Base-by-base conservation (phyloP, 2,113 vertebrate species). In the Mellivora capensis region DNA sequence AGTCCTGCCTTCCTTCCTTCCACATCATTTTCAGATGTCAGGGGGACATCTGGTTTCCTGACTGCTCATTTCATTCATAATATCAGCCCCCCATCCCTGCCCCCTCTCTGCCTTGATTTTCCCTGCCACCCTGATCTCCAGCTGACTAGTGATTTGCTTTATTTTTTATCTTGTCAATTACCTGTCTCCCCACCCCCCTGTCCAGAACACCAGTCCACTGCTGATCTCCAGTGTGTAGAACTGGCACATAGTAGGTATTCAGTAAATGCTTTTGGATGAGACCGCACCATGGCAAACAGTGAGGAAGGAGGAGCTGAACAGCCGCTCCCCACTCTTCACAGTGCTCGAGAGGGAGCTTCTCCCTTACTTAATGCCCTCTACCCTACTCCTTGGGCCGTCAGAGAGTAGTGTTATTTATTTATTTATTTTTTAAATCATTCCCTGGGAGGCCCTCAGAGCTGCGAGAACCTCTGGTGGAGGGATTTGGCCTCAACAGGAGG, bases 61-160 rank as follows among this genome's bases (percentile, higher is more conserved):
- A 21, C 67, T 42, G 27, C 39, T 52, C 2, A 0, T 21, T 54
- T 20, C 5, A 0, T 42, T n/a, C 34, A 17, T 3, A 77, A 4
- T 17, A 7, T 34, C 14, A 27, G 1, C 79, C 79, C 15, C 25
- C n/a, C 14, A n/a, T 1, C 3, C 23, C 47, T 29, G 14, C 14
- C 31, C 34, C 37, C 27, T 37, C 31, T 34, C 49, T 34, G 87
- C 23, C 64, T 59, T 61, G 49, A 29, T 80, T 42, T n/a, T 29
- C 64, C n/a, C 14, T 25, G 29, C 39, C 23, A 17, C 2, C 44
- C 64, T 10, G n/a, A 23, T 13, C 44, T 21, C 54, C 44, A 13
- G 13, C 39, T 29, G 76, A 57, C 29, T 52, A 21, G 47, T 20
- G 15, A 37, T n/a, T 54, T 54, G 23, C 27, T 84, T 44, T 29